A percentile compares a stretch with the other conserved stretches of the same genome.
These are phyloP conservation scores for Plodia interpunctella DNA, from an alignment of 1,140 invertebrate genomes.

Conservation along the genomic window DNA sequence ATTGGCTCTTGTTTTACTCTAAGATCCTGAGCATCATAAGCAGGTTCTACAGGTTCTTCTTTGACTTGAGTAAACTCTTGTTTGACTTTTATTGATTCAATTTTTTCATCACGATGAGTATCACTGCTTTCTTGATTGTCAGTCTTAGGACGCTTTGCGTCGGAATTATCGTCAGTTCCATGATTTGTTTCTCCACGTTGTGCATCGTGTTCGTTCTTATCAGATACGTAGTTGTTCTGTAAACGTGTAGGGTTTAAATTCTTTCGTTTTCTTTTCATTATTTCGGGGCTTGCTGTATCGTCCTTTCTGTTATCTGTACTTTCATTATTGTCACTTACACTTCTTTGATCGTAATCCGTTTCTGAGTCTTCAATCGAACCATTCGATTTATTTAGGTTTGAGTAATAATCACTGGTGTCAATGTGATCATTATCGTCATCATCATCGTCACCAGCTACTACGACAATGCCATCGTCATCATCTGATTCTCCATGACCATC, in stretches of 20 bases:
- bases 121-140: constrained; percentile 32
- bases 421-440: constrained; percentile 81
- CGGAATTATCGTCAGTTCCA: constrained; percentile 31
- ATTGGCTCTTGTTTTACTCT: constrained; percentile 52
- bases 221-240: constrained; percentile 39
- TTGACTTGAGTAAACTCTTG: constrained; percentile 44
- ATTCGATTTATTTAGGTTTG: constrained; percentile 54
- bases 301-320: constrained; percentile 69
- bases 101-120: constrained; percentile 22
- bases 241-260: constrained; percentile 93
- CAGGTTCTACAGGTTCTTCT: constrained; percentile 42
- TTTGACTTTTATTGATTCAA: constrained; percentile 38
- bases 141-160: constrained; percentile 58
- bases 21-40: constrained; percentile 46
- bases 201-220: constrained; percentile 24
- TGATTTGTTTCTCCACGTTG: constrained; percentile 11
- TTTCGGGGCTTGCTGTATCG: constrained; percentile 65
- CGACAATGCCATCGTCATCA: constrained; percentile 80
- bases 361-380: constrained; percentile 77
- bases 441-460: constrained; percentile 80
- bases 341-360: constrained; percentile 82
- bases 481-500: constrained; percentile 69
- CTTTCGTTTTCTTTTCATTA: constrained; percentile 88
- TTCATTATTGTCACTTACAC: constrained; percentile 86
- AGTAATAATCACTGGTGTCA: constrained; percentile 72